phyloP scores from a whole-genome alignment of 2,113 vertebrate species.

The Centrocercus urophasianus region DNA sequence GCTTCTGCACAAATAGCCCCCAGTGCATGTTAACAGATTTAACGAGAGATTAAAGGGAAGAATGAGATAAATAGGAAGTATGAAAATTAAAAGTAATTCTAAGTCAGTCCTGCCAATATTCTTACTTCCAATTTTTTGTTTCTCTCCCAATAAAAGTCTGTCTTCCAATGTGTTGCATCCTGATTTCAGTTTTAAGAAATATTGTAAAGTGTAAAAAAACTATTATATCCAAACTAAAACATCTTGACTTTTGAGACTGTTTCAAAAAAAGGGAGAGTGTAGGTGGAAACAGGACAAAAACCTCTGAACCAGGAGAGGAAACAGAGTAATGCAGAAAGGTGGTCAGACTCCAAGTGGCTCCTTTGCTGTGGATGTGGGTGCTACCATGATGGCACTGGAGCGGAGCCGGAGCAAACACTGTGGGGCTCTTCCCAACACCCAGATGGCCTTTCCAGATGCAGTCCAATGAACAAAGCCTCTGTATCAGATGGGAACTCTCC shows the following conservation, averaged over 20 bases:
- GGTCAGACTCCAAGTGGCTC: background rate
- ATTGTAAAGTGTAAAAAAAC: background rate
- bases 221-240: background rate
- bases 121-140: background rate
- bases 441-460: background rate
- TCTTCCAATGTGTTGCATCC: background rate
- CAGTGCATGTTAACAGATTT: slow-evolving; percentile 16
- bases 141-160: background rate
- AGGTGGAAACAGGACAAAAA: background rate
- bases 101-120: background rate
- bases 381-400: background rate
- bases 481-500: background rate
- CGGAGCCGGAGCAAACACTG: background rate
- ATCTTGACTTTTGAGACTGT: background rate
- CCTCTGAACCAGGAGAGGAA: background rate
- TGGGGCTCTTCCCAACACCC: background rate
- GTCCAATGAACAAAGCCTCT: background rate
- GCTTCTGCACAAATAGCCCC: slow-evolving; percentile 6
- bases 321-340: background rate
- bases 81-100: background rate
- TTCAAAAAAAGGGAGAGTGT: background rate
- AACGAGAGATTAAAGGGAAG: slow-evolving; percentile 21
- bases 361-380: background rate
- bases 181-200: background rate
- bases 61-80: background rate